Evolutionary conservation across 2,888 invertebrate genomes (phyloP).

Genomic region (Sinopyrophorus schimmeli): DNA sequence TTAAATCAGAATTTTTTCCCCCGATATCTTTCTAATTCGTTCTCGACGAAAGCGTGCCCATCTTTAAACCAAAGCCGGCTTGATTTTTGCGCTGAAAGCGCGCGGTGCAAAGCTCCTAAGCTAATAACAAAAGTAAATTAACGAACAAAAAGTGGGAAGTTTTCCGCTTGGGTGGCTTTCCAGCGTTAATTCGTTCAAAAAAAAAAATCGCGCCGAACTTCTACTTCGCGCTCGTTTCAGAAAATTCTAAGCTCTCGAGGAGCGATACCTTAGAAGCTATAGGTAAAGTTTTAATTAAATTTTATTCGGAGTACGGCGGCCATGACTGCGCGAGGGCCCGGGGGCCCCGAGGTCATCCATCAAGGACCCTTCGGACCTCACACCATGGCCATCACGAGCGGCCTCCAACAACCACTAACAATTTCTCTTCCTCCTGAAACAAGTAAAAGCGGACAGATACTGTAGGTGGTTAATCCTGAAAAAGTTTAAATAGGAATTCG

Average conservation of each 20-base stretch:
- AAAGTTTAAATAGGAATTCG: conserved; percentile 29
- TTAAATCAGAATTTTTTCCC: too few species aligned
- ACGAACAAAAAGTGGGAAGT: too few species aligned
- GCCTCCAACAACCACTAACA: conserved; percentile 26
- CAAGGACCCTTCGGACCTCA: conserved; percentile 49
- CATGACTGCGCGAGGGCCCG: conserved; percentile 27
- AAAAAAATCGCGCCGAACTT: conserved; percentile 1
- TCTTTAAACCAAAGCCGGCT: too few species aligned
- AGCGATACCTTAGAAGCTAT: conserved; percentile 44
- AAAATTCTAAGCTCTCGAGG: conserved; percentile 38
- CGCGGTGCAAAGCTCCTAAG: too few species aligned
- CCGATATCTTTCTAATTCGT: too few species aligned
- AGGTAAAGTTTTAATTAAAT: conserved; percentile 45
- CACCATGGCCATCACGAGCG: conserved; percentile 29
- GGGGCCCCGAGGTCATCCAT: conserved; percentile 56
- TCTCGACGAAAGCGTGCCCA: too few species aligned
- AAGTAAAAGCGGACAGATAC: conserved; percentile 25
- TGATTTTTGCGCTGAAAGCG: too few species aligned
- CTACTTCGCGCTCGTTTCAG: conserved; percentile 17
- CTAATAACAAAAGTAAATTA: too few species aligned
- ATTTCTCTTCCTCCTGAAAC: conserved; percentile 30
- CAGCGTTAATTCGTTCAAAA: too few species aligned
- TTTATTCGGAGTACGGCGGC: conserved; percentile 30
- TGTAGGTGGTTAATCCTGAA: conserved; percentile 28
- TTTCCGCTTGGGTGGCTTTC: too few species aligned